Percentiles rank a stretch among this genome's conserved stretches.
Evolutionary conservation across 2,888 invertebrate genomes (phyloP).

Genomic region (Pheosia gnoma): DNA sequence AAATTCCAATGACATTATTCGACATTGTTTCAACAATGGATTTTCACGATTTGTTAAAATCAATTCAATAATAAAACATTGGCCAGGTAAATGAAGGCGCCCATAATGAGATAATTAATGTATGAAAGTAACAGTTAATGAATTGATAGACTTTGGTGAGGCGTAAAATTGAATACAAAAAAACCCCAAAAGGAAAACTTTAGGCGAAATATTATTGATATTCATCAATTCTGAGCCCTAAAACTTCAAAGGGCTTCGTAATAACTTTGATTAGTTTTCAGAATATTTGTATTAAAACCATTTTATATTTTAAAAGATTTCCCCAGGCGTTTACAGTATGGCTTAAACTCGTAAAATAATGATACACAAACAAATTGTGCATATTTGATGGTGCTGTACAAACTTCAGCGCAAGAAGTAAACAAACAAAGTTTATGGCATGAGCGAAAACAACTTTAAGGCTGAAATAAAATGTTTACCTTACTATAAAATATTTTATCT

Average conservation of each 20-base stretch:
- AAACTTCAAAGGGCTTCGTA: background rate
- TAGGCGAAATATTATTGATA: background rate
- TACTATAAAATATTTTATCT: background rate
- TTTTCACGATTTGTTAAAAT: background rate
- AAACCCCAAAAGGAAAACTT: background rate
- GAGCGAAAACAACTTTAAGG: background rate
- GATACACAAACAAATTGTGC: conserved; percentile 2
- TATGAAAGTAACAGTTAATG: background rate
- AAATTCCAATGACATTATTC: background rate
- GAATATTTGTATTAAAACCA: background rate
- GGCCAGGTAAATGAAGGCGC: background rate
- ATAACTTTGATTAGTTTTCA: conserved; percentile 1
- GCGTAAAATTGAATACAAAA: background rate
- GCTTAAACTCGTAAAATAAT: conserved; percentile 1
- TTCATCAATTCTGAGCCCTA: background rate
- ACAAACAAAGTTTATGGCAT: conserved; percentile 1
- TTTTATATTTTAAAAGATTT: background rate
- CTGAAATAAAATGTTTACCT: background rate
- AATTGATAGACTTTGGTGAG: background rate
- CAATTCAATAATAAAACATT: background rate
- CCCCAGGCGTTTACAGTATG: conserved; percentile 9
- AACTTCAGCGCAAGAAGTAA: conserved; percentile 1
- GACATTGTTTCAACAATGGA: background rate
- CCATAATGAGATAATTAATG: background rate
- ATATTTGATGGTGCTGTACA: background rate